These are phyloP conservation scores for Dinocampus coccinellae DNA, from an alignment of 2,888 invertebrate genomes.

Conservation along the genomic window DNA sequence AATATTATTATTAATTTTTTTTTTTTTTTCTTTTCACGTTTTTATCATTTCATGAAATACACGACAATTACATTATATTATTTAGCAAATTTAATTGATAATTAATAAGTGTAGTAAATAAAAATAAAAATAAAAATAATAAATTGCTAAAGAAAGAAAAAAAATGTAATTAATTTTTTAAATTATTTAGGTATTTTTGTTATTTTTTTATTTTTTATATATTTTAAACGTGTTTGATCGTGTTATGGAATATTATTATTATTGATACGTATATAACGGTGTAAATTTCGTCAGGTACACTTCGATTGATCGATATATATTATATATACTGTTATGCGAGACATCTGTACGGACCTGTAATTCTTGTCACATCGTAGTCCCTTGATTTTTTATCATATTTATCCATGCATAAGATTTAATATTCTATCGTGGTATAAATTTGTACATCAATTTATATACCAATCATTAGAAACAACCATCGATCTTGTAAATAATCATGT, in stretches of 20 bases:
- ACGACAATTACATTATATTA: too few species aligned
- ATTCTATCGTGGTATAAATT: not conserved
- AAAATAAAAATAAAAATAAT: too few species aligned
- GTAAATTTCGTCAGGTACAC: not conserved
- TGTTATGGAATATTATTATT: not conserved
- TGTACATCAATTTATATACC: not conserved
- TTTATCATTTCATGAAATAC: not conserved
- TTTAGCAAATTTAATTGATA: too few species aligned
- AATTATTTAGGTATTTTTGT: too few species aligned
- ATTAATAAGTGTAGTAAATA: too few species aligned
- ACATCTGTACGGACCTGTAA: not conserved
- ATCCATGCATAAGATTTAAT: too few species aligned
- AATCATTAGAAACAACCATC: not conserved
- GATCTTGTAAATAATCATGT: not conserved
- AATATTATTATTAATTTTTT: too few species aligned
- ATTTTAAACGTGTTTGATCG: not conserved
- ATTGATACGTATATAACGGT: not conserved
- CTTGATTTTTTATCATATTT: not conserved
- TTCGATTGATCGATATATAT: not conserved
- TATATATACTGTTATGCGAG: not conserved
- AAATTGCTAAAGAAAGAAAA: too few species aligned
- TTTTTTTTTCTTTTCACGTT: not conserved
- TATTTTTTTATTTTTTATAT: too few species aligned
- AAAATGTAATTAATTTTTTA: too few species aligned
- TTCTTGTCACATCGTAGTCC: not conserved